Base-by-base conservation (phyloP, 2,113 vertebrate genomes). In the Colossoma macropomum region DNA sequence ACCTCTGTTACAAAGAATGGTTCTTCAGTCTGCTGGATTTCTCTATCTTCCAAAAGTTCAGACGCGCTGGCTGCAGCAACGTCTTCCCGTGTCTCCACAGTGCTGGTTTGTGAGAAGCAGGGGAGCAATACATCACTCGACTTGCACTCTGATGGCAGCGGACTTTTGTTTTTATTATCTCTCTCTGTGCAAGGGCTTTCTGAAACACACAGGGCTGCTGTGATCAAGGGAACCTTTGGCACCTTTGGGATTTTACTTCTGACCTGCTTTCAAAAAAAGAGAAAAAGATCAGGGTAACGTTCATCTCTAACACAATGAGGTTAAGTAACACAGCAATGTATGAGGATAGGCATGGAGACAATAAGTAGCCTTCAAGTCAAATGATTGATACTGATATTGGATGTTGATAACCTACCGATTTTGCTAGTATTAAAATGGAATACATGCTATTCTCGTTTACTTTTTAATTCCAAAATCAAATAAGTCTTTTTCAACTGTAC, bases 1-100 rank as follows among this genome's bases (percentile, higher is more conserved):
- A 97, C 96, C 96, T 97, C 95, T 0, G 96, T 97, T 77, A 96
- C 85, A 90, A 97, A 98, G 89, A 97, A 87, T 8, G 88, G 85
- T 12, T 93, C 88, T 1, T 56, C 27, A 25, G 85, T 63, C 21
- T 92, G 89, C 16, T 88, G 52, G 0, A 77, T 69, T 48, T 68
- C 86, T 85, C 66, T 17, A 38, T 8, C 79, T 17, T 72, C 65
- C 17, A 80, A 80, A 0, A n/a, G n/a, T 0, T 15, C 75, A 2
- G 50, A 0, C 0, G 1, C 0, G 0, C 19, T 1, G 6, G 9
- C 1, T 0, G 7, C 21, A 71, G n/a, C 19, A 23, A 45, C 27
- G 3, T 60, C 72, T 41, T 16, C 34, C 81, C 45, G 1, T 0
- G 28, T 75, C 30, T 41, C 82, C n/a, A 87, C 87, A 12, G 23